phyloP scores from a whole-genome alignment of 2,113 vertebrate genomes.

The Nettapus auritus region DNA sequence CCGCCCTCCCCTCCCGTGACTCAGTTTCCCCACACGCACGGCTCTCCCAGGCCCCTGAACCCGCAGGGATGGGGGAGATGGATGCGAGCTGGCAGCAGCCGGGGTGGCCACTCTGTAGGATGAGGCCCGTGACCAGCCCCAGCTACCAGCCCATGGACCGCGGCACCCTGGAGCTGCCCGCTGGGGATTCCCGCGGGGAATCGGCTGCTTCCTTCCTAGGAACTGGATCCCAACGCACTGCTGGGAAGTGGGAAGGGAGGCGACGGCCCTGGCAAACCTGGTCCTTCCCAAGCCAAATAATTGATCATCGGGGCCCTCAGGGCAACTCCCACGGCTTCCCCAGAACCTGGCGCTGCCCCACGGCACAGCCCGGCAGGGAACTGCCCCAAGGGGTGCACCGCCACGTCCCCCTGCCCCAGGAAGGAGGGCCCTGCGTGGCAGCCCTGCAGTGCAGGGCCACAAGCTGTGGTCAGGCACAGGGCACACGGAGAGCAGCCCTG shows the following conservation, averaged over 20 bases:
- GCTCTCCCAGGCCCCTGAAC: background rate
- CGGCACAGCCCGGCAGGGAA: background rate
- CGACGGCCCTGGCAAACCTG: accelerated
- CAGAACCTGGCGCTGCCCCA: background rate
- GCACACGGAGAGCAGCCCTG: background rate
- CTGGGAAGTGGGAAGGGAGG: background rate
- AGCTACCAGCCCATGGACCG: background rate
- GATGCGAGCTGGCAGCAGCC: background rate
- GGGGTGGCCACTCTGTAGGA: background rate
- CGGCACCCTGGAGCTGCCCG: accelerated
- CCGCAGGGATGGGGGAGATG: background rate
- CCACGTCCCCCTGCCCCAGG: background rate
- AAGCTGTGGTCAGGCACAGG: background rate
- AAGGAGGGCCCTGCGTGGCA: accelerated
- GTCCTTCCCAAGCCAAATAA: conserved; percentile 34
- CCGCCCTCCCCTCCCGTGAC: background rate
- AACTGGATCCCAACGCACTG: background rate
- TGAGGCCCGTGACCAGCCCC: background rate
- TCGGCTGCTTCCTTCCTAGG: background rate
- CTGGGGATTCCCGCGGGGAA: background rate
- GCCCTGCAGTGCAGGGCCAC: background rate
- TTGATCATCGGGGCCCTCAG: background rate
- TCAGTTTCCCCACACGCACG: background rate
- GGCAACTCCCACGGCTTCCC: background rate
- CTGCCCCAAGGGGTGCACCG: background rate